phyloP scores from a whole-genome alignment of 2,113 vertebrate species.

The Burhinus oedicnemus region DNA sequence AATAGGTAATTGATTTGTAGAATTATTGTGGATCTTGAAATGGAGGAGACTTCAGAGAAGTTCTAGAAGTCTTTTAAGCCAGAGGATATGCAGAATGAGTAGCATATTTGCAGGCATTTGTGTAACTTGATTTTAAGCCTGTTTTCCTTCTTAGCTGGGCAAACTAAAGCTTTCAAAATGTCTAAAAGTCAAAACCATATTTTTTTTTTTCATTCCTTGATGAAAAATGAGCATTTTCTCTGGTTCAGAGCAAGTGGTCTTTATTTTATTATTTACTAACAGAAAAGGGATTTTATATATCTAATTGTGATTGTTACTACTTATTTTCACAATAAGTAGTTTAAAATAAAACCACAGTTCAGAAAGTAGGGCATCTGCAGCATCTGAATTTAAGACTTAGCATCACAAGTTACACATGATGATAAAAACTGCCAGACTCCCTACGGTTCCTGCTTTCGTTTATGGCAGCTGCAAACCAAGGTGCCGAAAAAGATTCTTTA shows the following conservation, averaged over 20 bases:
- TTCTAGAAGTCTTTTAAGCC: not conserved
- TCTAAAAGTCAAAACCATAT: not conserved
- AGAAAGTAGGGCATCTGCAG: not conserved
- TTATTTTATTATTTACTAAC: not conserved
- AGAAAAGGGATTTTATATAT: not conserved
- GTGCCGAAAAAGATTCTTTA: not conserved
- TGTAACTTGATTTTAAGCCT: not conserved
- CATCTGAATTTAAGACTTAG: not conserved
- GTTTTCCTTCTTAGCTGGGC: not conserved
- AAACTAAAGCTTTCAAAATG: not conserved
- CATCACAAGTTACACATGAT: not conserved
- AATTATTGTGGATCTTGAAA: not conserved
- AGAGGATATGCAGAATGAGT: not conserved
- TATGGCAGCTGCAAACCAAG: not conserved
- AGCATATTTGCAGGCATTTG: not conserved
- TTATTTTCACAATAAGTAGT: not conserved
- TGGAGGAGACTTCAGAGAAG: not conserved
- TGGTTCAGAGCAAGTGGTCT: not conserved
- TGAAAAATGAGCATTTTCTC: not conserved
- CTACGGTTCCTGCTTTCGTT: not conserved
- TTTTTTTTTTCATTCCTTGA: not conserved
- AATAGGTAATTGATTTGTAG: not conserved
- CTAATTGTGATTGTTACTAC: not conserved
- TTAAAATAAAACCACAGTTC: constrained; percentile 3
- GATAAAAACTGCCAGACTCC: not conserved